Percentiles rank a stretch among this genome's conserved stretches.
phyloP scores from a whole-genome alignment of 2,113 vertebrate genomes.

The Aegotheles bennettii region DNA sequence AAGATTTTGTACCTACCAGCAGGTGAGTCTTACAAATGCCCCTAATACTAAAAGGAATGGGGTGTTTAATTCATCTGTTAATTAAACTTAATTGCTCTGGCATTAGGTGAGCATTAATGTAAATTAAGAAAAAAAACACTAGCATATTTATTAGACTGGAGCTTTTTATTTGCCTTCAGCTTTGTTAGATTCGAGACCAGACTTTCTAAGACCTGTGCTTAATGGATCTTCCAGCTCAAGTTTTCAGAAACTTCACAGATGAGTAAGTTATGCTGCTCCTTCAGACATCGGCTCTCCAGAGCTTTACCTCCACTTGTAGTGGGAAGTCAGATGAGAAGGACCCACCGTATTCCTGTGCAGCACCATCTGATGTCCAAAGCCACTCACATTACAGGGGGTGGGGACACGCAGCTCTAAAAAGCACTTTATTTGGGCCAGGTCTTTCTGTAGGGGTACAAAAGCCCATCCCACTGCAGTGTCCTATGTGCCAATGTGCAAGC shows the following conservation, averaged over 20 bases:
- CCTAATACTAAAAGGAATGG: background rate
- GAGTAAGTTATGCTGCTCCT: background rate
- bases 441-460: background rate
- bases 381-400: rapidly evolving
- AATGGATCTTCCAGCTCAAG: background rate
- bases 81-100: background rate
- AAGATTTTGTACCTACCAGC: background rate
- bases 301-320: background rate
- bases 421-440: background rate
- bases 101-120: background rate
- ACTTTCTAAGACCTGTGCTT: background rate
- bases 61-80: background rate
- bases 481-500: background rate
- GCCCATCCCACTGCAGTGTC: background rate
- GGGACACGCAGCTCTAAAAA: background rate
- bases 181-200: background rate
- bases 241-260: background rate
- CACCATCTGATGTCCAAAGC: background rate
- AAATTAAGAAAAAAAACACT: background rate
- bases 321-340: background rate
- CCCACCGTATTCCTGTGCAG: background rate
- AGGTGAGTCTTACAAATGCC: background rate
- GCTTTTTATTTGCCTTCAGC: background rate
- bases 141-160: background rate
- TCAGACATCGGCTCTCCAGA: background rate